These are phyloP conservation scores for Neoarius graeffei DNA, from an alignment of 2,113 vertebrate species.

Conservation along the genomic window DNA sequence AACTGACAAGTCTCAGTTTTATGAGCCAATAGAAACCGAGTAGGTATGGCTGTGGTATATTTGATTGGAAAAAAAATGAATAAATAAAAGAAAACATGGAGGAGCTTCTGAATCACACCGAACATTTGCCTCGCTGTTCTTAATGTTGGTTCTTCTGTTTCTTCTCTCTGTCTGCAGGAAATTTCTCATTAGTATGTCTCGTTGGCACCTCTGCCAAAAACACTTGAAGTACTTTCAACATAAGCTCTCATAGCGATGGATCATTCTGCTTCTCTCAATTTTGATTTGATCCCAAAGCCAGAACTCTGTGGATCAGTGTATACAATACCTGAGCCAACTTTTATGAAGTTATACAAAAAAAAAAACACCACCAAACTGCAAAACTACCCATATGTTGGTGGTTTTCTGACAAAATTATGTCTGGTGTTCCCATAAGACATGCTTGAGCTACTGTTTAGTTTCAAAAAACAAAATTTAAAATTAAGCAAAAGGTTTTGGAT, in stretches of 20 bases:
- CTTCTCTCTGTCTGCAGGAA: not conserved
- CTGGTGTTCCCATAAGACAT: not conserved
- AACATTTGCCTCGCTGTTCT: not conserved
- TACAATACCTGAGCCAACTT: not conserved
- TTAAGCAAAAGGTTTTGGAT: not conserved
- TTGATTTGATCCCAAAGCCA: not conserved
- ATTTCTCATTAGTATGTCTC: not conserved
- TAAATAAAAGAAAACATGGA: not conserved
- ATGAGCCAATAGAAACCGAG: not conserved
- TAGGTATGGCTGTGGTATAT: not conserved
- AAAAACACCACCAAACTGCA: not conserved
- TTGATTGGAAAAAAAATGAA: not conserved
- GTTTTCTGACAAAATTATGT: not conserved
- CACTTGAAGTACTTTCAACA: not conserved
- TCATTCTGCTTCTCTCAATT: not conserved
- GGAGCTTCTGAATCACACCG: not conserved
- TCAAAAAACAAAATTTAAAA: not conserved
- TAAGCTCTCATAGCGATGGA: not conserved
- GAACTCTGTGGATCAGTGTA: not conserved
- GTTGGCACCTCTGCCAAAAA: not conserved
- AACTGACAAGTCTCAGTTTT: not conserved
- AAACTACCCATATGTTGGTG: no score
- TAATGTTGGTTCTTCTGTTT: not conserved
- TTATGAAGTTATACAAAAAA: not conserved
- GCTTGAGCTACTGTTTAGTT: not conserved